Percentiles rank a stretch among this genome's conserved stretches.
Conservation (phyloP, 2,888 invertebrate species). For the Psococerastis gibbosa region DNA sequence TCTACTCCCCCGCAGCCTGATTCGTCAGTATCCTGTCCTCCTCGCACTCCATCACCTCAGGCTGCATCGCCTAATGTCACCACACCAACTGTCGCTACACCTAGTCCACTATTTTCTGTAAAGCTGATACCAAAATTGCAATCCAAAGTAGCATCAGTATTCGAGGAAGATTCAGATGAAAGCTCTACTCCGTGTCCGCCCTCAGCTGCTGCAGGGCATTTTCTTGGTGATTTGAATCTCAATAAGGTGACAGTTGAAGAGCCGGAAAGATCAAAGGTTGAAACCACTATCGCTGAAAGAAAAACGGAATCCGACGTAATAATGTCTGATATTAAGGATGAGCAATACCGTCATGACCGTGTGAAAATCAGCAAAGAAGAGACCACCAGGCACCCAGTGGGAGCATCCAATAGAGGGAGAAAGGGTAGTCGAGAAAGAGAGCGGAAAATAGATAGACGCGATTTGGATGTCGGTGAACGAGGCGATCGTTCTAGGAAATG, state of each 20-base stretch:
- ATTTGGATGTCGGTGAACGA: too few species aligned
- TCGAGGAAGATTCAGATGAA: background rate
- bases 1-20: background rate
- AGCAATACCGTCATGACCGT: too few species aligned
- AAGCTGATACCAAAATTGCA: background rate
- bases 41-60: background rate
- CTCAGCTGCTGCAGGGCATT: too few species aligned
- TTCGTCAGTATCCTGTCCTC: background rate
- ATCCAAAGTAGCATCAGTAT: background rate
- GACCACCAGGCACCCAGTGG: constrained; percentile 14
- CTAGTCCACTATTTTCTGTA: background rate
- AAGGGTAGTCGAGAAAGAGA: constrained; percentile 9
- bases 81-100: background rate
- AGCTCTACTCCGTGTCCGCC: too few species aligned
- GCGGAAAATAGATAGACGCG: background rate
- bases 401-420: constrained; percentile 7
- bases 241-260: too few species aligned
- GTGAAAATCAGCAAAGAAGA: too few species aligned
- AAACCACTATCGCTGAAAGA: too few species aligned
- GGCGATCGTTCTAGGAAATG: too few species aligned
- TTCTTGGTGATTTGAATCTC: too few species aligned
- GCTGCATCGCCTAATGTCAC: background rate
- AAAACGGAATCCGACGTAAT: too few species aligned
- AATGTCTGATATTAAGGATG: too few species aligned
- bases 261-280: too few species aligned